Percentiles rank a stretch among this genome's conserved stretches.
phyloP scores from a whole-genome alignment of 1,140 invertebrate species.

The Lucilia sericata region DNA sequence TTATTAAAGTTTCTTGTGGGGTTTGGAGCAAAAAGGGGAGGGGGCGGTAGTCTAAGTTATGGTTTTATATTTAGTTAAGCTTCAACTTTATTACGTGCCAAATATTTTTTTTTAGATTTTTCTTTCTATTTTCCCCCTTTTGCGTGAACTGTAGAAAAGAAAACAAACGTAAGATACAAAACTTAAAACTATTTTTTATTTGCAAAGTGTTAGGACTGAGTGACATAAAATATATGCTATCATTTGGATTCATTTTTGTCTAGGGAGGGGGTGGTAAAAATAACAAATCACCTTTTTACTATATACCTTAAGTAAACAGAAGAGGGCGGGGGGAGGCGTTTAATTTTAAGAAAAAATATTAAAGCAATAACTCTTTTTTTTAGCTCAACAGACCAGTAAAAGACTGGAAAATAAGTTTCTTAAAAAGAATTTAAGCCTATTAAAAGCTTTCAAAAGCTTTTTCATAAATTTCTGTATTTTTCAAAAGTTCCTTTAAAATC shows the following conservation, averaged over 20 bases:
- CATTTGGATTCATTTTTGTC: background rate
- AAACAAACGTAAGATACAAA: background rate
- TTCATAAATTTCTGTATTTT: too few relatives aligned
- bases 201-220: too few relatives aligned
- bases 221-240: background rate
- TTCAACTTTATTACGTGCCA: constrained; percentile 37
- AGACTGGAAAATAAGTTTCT: too few relatives aligned
- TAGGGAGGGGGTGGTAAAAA: background rate
- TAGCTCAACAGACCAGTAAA: too few relatives aligned
- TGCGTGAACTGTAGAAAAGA: background rate
- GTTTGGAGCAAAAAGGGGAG: background rate
- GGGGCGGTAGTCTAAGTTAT: background rate
- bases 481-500: too few relatives aligned
- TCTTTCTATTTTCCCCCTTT: background rate
- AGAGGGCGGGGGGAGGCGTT: too few relatives aligned
- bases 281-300: constrained; percentile 1
- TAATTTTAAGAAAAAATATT: too few relatives aligned
- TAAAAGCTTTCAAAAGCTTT: too few relatives aligned
- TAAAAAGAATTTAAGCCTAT: too few relatives aligned
- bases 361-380: too few relatives aligned
- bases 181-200: background rate
- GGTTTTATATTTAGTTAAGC: background rate
- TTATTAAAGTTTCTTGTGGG: background rate
- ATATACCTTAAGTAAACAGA: too few relatives aligned
- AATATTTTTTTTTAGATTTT: background rate